Evolutionary conservation across 2,888 invertebrate species (phyloP).

Genomic region (Esperia sulphurella): DNA sequence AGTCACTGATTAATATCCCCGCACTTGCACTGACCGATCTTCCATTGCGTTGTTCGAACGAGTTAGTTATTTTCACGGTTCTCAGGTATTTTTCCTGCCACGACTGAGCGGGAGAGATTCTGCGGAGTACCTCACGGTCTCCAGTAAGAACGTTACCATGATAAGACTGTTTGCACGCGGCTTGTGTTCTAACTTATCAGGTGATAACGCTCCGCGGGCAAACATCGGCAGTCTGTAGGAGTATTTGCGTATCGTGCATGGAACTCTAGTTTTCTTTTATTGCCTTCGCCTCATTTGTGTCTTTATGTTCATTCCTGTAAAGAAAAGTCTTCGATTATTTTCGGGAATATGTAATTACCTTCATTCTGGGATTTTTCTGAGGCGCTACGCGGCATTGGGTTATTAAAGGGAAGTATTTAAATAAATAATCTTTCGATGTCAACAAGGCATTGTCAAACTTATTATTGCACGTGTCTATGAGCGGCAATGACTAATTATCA

Average conservation of each 20-base stretch:
- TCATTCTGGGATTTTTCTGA: conserved; percentile 18
- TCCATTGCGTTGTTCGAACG: conserved; percentile 24
- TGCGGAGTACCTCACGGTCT: conserved; percentile 52
- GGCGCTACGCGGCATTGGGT: too few species aligned
- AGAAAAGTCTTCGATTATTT: conserved; percentile 42
- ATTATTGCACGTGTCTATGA: too few species aligned
- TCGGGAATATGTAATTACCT: conserved; percentile 34
- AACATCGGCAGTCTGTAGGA: conserved; percentile 69
- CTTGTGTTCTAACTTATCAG: conserved; percentile 78
- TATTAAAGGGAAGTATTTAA: too few species aligned
- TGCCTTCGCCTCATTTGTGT: conserved; percentile 43
- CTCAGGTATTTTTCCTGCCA: conserved; percentile 47
- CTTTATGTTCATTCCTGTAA: conserved; percentile 54
- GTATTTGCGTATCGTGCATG: conserved; percentile 71
- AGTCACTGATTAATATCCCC: conserved; percentile 20
- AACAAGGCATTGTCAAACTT: too few species aligned
- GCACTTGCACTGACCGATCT: conserved; percentile 28
- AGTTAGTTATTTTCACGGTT: conserved; percentile 26
- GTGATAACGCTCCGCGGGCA: conserved; percentile 68
- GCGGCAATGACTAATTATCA: not conserved
- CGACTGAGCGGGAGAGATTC: conserved; percentile 47
- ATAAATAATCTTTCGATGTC: too few species aligned
- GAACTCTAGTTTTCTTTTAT: conserved; percentile 59
- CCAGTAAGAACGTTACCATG: conserved; percentile 66
- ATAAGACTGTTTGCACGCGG: conserved; percentile 70